A percentile compares a stretch with the other conserved stretches of the same genome.
These are phyloP conservation scores for Erebia aethiops DNA, from an alignment of 2,888 invertebrate species.

Conservation along the genomic window DNA sequence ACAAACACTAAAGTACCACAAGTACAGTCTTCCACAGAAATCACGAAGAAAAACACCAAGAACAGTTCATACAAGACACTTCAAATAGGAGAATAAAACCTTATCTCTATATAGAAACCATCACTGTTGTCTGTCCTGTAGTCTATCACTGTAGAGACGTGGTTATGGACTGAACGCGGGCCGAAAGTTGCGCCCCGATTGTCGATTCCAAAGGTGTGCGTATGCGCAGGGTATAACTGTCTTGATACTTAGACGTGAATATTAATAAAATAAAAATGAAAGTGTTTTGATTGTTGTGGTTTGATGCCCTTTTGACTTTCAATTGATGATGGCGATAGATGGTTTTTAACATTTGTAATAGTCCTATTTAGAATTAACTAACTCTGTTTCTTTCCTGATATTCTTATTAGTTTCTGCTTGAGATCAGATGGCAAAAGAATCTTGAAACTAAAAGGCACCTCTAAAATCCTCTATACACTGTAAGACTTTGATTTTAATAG, in stretches of 20 bases:
- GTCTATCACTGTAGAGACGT: constrained; percentile 73
- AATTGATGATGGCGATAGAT: constrained; percentile 4
- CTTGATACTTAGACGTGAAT: constrained; percentile 73
- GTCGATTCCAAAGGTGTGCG: constrained; percentile 70
- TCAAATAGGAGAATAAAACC: constrained; percentile 33
- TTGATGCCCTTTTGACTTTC: constrained; percentile 24
- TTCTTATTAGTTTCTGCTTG: too few relatives aligned
- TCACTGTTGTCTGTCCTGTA: constrained; percentile 59
- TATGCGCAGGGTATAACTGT: constrained; percentile 71
- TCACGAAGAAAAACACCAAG: constrained; percentile 41
- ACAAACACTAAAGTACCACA: constrained; percentile 53
- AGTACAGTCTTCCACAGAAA: constrained; percentile 55
- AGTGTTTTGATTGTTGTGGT: constrained; percentile 51
- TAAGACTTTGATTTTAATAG: too few relatives aligned
- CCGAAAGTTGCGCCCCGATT: constrained; percentile 67
- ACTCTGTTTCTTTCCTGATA: too few relatives aligned
- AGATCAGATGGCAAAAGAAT: too few relatives aligned
- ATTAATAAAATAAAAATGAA: constrained; percentile 73
- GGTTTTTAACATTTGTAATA: neutral
- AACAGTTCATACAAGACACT: constrained; percentile 41
- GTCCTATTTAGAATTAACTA: too few relatives aligned
- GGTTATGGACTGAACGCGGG: constrained; percentile 72
- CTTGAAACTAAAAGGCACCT: too few relatives aligned
- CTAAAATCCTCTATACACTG: too few relatives aligned
- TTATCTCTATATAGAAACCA: constrained; percentile 47